Evolutionary conservation across 1,140 invertebrate genomes (phyloP).

Genomic region (Trachymyrmex cornetzi): DNA sequence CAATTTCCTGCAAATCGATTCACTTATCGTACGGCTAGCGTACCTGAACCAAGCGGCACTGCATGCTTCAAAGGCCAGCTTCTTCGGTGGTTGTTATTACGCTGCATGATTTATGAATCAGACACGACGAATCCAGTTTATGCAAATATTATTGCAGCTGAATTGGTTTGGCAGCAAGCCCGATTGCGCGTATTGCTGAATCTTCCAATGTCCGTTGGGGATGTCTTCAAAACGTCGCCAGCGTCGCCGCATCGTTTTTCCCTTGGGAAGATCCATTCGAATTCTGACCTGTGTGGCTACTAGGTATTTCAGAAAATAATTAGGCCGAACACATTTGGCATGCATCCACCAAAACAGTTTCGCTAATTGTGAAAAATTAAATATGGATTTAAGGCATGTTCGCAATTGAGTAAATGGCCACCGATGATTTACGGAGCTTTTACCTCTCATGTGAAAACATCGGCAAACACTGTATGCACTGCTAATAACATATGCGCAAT

Average conservation of each 20-base stretch:
- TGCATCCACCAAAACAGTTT: constrained; percentile 13
- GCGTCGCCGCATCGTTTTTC: constrained; percentile 18
- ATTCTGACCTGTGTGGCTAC: constrained; percentile 13
- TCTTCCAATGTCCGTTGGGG: constrained; percentile 75
- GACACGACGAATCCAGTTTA: constrained; percentile 81
- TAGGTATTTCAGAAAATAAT: constrained; percentile 62
- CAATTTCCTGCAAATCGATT: constrained; percentile 48
- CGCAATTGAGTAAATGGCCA: background rate
- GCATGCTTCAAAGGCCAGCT: constrained; percentile 11
- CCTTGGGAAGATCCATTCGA: constrained; percentile 40
- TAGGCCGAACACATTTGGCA: constrained; percentile 66
- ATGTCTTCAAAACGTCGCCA: background rate
- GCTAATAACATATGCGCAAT: background rate
- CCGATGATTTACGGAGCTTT: constrained; percentile 23
- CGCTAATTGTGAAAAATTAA: constrained; percentile 49
- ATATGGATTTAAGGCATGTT: constrained; percentile 22
- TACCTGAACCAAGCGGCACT: constrained; percentile 43
- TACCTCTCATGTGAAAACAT: background rate
- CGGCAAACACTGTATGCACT: background rate
- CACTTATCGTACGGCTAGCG: constrained; percentile 18
- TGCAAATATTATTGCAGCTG: constrained; percentile 84
- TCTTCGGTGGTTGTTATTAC: constrained; percentile 44
- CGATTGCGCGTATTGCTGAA: constrained; percentile 76
- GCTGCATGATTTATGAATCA: constrained; percentile 78
- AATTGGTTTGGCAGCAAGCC: constrained; percentile 83